Evolutionary conservation across 2,797 vertebrate genomes (phyloP), one percentile per base, ranked within the genome.

Genomic region (Clarias platycephalus): DNA sequence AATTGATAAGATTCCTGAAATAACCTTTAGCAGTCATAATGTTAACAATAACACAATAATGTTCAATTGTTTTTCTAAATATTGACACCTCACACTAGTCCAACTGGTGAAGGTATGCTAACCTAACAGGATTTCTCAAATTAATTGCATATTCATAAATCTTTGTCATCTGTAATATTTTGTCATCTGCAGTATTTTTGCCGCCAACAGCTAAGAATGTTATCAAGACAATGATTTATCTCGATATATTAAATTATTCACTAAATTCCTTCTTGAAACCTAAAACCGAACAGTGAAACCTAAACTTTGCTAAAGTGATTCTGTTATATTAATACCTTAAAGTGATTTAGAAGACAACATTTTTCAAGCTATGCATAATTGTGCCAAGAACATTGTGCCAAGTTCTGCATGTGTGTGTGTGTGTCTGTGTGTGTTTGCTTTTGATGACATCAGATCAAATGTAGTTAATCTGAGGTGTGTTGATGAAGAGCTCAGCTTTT

Each of bases 401-500:
- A 58, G 60, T 81, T 81, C 24, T 53, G 8, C 55, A 28, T n/a
- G 78, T 28, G 63, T 66, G 62, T n/a, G 78, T 28, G 63, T 66
- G 62, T 53, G 18, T 80, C 60, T 67, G 16, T 66, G 62, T 64
- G n/a, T 44, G 34, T 60, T 26, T 31, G 44, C 28, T 57, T 34
- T 83, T 75, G 44, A 83, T 76, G 62, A 67, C 26, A 68, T 84
- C 83, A 80, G 76, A 62, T 71, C 26, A 70, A 80, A 62, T 40
- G 66, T 8, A 79, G 40, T 84, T 74, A 72, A 80, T 74, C 58
- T 74, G 58, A 34, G 76, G 83, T 53, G 70, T 79, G 75, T 79
- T 79, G 64, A 78, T 76, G 12, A 20, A 40, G 5, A 55, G 55
- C 75, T 71, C 53, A 71, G 75, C 15, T 83, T 60, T 79, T 70